Conservation (phyloP, 64 coral and sea anemone species). For the Stichodactyla helianthus region DNA sequence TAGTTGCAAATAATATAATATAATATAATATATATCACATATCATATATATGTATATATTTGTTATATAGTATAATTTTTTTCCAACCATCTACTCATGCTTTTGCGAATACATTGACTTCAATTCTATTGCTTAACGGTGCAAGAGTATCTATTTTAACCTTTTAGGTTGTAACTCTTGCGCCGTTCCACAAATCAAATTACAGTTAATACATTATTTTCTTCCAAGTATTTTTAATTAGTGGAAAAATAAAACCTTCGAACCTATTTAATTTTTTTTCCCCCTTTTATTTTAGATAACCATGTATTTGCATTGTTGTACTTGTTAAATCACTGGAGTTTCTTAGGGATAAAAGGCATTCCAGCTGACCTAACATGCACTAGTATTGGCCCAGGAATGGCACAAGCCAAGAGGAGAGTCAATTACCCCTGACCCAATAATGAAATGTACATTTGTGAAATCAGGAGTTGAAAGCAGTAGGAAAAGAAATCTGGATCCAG, state of each 20-base stretch:
- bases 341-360: slow-evolving; percentile 10
- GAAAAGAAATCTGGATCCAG: slow-evolving; percentile 13
- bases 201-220: too few relatives aligned
- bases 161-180: too few relatives aligned
- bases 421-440: slow-evolving; percentile 46
- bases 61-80: too few relatives aligned
- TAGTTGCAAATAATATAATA: too few relatives aligned
- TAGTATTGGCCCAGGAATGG: slow-evolving; percentile 34
- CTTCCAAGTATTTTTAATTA: too few relatives aligned
- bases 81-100: too few relatives aligned
- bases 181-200: too few relatives aligned
- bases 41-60: too few relatives aligned
- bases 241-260: not conserved
- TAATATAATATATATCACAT: too few relatives aligned
- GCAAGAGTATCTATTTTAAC: too few relatives aligned
- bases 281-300: not conserved
- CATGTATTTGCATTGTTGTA: slow-evolving; percentile 30
- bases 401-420: slow-evolving; percentile 1
- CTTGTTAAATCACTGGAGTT: slow-evolving; percentile 16
- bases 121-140: too few relatives aligned
- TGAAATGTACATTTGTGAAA: slow-evolving; percentile 28
- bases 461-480: not conserved
- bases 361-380: slow-evolving; percentile 38
- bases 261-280: not conserved
- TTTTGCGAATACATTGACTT: not conserved